phyloP scores from a whole-genome alignment of 2,113 vertebrate species.

The Hippocampus abdominalis region DNA sequence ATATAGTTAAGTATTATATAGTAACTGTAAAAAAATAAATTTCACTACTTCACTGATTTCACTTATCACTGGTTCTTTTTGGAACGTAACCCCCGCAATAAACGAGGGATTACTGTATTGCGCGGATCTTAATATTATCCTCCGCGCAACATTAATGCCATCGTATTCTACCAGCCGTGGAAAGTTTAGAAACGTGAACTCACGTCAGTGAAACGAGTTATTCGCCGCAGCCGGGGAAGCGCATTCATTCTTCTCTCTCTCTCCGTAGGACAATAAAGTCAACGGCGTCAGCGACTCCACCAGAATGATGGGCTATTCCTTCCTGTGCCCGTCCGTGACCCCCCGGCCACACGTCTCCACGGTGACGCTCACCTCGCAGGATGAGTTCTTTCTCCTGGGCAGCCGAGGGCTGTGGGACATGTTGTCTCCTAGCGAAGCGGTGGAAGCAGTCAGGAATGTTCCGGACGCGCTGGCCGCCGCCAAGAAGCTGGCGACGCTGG shows the following conservation, averaged over 20 bases:
- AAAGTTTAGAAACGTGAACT: background rate
- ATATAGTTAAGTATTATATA: no score
- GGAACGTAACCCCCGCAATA: no score
- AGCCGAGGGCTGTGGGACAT: slow-evolving; percentile 92
- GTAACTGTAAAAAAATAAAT: no score
- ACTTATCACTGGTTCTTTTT: no score
- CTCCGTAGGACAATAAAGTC: slow-evolving; percentile 91
- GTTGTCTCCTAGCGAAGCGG: slow-evolving; percentile 81
- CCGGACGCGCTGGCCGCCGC: slow-evolving; percentile 86
- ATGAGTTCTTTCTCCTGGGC: slow-evolving; percentile 94
- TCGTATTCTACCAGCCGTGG: no score
- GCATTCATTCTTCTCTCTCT: background rate
- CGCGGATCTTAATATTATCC: no score
- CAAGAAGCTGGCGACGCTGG: slow-evolving; percentile 93
- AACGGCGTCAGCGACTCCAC: slow-evolving; percentile 92
- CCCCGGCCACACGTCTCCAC: slow-evolving; percentile 88
- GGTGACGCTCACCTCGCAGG: slow-evolving; percentile 84
- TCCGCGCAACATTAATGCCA: no score
- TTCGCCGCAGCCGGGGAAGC: background rate
- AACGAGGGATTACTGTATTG: no score
- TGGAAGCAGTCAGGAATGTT: slow-evolving; percentile 86
- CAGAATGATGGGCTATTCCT: slow-evolving; percentile 93
- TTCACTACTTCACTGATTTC: no score
- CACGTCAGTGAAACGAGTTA: background rate
- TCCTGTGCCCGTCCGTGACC: slow-evolving; percentile 90